These are phyloP conservation scores for Dendropsophus ebraccatus DNA, from an alignment of 2,113 vertebrate genomes.

Conservation along the genomic window DNA sequence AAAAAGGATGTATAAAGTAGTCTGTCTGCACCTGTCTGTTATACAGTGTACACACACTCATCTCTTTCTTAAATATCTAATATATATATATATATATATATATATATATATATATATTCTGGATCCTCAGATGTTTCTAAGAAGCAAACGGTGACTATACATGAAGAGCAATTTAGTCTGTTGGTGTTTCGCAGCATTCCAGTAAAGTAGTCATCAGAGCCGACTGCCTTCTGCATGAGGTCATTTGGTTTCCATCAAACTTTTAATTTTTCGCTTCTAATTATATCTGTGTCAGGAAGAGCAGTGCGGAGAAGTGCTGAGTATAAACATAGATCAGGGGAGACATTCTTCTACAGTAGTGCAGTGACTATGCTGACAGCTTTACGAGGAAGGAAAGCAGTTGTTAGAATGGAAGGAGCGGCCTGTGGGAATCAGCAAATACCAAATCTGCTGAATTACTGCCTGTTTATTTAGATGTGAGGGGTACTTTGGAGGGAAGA, in stretches of 20 bases:
- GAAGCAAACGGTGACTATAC: not conserved
- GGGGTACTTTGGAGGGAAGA: conserved; percentile 1
- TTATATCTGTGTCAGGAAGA: conserved; percentile 45
- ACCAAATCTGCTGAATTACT: conserved; percentile 9
- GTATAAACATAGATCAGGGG: conserved; percentile 23
- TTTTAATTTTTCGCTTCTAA: conserved; percentile 26
- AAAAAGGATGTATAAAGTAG: not conserved
- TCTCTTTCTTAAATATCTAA: no score
- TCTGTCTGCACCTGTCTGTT: no score
- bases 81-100: no score
- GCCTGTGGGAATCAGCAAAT: conserved; percentile 41
- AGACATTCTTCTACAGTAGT: not conserved
- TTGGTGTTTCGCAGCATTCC: not conserved
- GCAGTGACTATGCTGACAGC: conserved; percentile 26
- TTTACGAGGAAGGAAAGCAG: conserved; percentile 50
- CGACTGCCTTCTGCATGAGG: not conserved
- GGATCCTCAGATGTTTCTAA: no score
- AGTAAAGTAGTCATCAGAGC: not conserved
- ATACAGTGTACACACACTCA: no score
- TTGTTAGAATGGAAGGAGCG: not conserved
- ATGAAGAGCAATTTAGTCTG: not conserved
- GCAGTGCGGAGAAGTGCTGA: not conserved
- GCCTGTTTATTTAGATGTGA: conserved; percentile 16
- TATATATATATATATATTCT: no score
- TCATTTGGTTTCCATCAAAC: conserved; percentile 36